These are phyloP conservation scores for Mythimna pallens DNA, from an alignment of 2,888 invertebrate genomes.

Conservation along the genomic window DNA sequence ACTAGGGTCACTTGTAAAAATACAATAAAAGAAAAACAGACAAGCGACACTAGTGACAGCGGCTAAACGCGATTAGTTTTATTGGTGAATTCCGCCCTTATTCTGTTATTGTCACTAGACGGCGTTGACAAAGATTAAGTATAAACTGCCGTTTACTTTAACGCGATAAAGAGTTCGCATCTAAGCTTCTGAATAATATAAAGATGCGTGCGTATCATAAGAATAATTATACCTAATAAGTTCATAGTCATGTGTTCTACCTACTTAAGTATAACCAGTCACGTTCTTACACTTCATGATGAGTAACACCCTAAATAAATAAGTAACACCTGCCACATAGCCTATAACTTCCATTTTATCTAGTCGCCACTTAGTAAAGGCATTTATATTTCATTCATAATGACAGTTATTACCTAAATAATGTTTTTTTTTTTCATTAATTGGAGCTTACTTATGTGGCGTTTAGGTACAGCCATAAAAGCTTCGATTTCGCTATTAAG, in stretches of 20 bases:
- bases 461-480: conserved; percentile 3
- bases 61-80: too few species aligned
- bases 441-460: conserved; percentile 7
- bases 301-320: conserved; percentile 24
- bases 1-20: too few species aligned
- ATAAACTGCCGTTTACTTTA: too few species aligned
- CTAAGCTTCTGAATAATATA: too few species aligned
- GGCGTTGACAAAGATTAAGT: too few species aligned
- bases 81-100: too few species aligned
- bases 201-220: not conserved
- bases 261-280: not conserved
- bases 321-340: conserved; percentile 5
- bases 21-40: too few species aligned
- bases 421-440: conserved; percentile 6
- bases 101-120: too few species aligned
- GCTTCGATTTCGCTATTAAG: conserved; percentile 9
- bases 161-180: too few species aligned
- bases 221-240: not conserved
- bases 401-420: conserved; percentile 33
- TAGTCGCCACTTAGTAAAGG: conserved; percentile 19
- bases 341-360: conserved; percentile 6
- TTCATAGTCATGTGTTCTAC: not conserved
- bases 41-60: too few species aligned
- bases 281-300: conserved; percentile 18
- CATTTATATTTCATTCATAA: conserved; percentile 13